Evolutionary conservation across 2,797 vertebrate species (phyloP), one percentile per base, ranked within the genome.

Genomic region (Molossus alvarezi): DNA sequence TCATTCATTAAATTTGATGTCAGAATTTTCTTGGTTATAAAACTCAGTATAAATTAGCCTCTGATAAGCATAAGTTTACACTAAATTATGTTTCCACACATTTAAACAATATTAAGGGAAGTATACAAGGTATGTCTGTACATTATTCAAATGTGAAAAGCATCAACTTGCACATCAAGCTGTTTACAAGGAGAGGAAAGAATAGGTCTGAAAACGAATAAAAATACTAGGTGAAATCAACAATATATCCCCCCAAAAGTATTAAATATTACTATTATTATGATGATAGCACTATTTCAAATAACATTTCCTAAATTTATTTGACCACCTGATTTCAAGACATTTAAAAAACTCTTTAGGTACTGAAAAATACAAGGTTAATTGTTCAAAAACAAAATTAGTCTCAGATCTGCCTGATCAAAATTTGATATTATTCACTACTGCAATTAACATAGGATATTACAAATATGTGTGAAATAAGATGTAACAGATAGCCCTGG

Each of bases 221-320:
- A 51, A 86, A 33, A 29, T n/a, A 79, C 27, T 69, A 69, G 14
- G 23, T 85, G 29, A 94, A 89, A 84, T 75, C 37, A 72, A 92
- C 41, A 77, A 60, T 15, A 62, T 33, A 69, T 27, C 23, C 55
- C 73, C 57, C 81, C 86, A 7, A 86, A 77, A 29, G 48, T 33
- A 65, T 69, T n/a, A 13, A 11, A 48, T n/a, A 64, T 71, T 64
- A 87, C 79, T 21, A 80, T 73, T 45, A 33, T 17, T 45, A 25
- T 18, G 62, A 62, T 48, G 65, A 80, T 17, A 88, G 51, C 77
- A 94, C 55, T 55, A 81, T 71, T 37, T 21, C 57, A 92, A 83
- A 90, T 17, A 73, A 87, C 29, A 91, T 60, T 83, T 60, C 71
- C 64, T 81, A 27, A 82, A 72, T 79, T 58, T 88, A 80, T 53